Conservation (phyloP, 2,797 vertebrate species). For the Nyctibius grandis region DNA sequence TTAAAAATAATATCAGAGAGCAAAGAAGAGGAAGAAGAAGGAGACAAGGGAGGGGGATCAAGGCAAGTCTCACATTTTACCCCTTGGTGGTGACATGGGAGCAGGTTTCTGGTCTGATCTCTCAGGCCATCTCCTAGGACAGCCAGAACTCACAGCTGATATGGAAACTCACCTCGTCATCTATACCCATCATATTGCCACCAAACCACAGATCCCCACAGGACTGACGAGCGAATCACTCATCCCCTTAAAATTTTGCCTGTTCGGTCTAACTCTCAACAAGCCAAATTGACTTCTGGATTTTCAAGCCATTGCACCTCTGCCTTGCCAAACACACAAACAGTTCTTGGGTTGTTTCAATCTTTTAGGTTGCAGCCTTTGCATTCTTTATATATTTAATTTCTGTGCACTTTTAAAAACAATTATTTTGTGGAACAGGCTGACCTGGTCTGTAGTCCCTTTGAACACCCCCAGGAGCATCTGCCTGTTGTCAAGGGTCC, state of each 20-base stretch:
- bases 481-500: not conserved
- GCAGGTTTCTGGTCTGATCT: not conserved
- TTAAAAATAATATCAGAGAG: not conserved
- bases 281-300: rapidly evolving
- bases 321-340: not conserved
- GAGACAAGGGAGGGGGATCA: not conserved
- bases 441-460: not conserved
- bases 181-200: rapidly evolving
- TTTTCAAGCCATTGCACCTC: not conserved
- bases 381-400: not conserved
- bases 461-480: not conserved
- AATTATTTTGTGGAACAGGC: not conserved
- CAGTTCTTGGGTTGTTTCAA: not conserved
- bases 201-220: not conserved
- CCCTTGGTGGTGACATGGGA: rapidly evolving
- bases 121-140: not conserved
- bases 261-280: not conserved
- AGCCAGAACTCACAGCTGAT: not conserved
- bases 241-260: not conserved
- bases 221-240: not conserved
- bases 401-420: not conserved
- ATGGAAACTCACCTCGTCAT: not conserved
- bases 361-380: not conserved
- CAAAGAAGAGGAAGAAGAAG: not conserved
- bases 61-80: not conserved